Evolutionary conservation across 2,888 invertebrate genomes (phyloP).

Genomic region (Eupithecia subumbrata): DNA sequence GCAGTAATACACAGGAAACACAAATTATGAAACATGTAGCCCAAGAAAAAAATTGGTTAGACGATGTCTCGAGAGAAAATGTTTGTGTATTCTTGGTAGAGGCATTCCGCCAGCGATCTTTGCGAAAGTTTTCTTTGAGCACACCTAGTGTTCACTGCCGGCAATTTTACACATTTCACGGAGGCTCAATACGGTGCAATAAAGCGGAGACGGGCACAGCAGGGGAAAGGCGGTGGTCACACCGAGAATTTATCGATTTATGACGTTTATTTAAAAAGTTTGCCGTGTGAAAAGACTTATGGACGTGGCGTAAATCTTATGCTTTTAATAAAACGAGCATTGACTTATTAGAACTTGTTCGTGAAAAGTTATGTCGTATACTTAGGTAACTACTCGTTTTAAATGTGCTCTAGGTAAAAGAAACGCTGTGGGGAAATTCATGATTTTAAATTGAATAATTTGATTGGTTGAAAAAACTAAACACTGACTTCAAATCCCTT

Average conservation of each 20-base stretch:
- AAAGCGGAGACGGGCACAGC: conserved; percentile 39
- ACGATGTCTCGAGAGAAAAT: not conserved
- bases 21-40: not conserved
- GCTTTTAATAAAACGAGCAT: conserved; percentile 4
- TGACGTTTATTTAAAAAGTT: conserved; percentile 35
- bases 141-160: conserved; percentile 42
- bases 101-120: conserved; percentile 37
- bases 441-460: not conserved
- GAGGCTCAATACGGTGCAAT: conserved; percentile 53
- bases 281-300: conserved; percentile 19
- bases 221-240: conserved; percentile 26
- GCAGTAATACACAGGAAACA: not conserved
- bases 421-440: not conserved
- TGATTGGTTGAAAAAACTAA: too few relatives aligned
- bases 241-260: conserved; percentile 28
- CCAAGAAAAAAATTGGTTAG: not conserved
- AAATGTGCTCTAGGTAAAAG: not conserved
- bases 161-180: conserved; percentile 57
- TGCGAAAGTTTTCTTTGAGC: conserved; percentile 48
- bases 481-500: too few relatives aligned
- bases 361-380: not conserved
- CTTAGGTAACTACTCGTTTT: not conserved
- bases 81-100: conserved; percentile 13
- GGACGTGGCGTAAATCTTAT: conserved; percentile 14
- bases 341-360: not conserved